phyloP scores from a whole-genome alignment of 2,113 vertebrate genomes.

The Caretta caretta region DNA sequence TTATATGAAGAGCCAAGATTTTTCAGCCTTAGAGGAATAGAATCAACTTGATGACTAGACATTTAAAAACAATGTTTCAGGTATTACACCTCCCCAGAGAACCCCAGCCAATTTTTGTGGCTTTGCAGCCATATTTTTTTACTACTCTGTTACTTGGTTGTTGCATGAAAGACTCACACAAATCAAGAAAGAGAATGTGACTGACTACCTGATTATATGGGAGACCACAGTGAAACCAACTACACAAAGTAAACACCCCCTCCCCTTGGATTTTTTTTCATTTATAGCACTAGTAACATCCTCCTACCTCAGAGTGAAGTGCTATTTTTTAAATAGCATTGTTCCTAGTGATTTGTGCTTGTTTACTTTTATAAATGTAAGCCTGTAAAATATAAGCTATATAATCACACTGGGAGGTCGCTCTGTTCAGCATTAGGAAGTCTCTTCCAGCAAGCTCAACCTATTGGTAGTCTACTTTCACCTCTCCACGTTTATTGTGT shows the following conservation, averaged over 20 bases:
- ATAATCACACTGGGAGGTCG: background rate
- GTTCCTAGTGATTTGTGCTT: background rate
- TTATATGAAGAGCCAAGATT: background rate
- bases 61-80: background rate
- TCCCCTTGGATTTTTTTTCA: background rate
- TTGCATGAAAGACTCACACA: background rate
- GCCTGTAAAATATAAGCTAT: background rate
- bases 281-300: background rate
- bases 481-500: background rate
- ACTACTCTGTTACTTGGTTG: background rate
- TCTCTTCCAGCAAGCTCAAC: background rate
- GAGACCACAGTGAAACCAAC: background rate
- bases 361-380: background rate
- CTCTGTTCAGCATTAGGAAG: background rate
- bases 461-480: background rate
- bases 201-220: background rate
- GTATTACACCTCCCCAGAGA: background rate
- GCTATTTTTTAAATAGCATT: background rate
- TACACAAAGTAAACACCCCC: background rate
- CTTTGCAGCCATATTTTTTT: background rate
- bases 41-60: background rate
- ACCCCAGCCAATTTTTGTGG: background rate
- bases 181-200: background rate
- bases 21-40: background rate
- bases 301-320: background rate